phyloP scores from a whole-genome alignment of 1,140 invertebrate genomes.

The Piezodorus guildinii region DNA sequence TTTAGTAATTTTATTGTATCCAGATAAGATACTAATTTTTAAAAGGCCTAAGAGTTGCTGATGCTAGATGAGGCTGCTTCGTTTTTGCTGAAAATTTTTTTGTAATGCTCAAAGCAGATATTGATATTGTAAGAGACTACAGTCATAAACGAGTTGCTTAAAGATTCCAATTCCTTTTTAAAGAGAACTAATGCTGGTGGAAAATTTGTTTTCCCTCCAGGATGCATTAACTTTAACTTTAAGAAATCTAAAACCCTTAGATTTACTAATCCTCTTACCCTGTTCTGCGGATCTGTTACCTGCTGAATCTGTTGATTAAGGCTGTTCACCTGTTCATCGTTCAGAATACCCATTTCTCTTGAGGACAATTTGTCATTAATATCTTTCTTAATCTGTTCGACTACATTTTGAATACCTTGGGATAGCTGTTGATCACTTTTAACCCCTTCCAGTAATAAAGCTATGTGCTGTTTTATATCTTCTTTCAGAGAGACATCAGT shows the following conservation, averaged over 20 bases:
- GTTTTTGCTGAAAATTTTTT: constrained; percentile 10
- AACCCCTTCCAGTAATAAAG: constrained; percentile 9
- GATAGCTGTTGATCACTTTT: not conserved
- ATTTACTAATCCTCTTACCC: not conserved
- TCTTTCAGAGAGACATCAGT: constrained; percentile 7
- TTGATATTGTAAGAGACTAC: constrained; percentile 12
- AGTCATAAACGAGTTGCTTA: constrained; percentile 8
- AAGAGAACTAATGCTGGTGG: constrained; percentile 14
- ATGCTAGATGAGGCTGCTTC: not conserved
- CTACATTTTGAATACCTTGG: constrained; percentile 7
- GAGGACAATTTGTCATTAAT: constrained; percentile 1
- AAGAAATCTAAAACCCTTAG: constrained; percentile 7
- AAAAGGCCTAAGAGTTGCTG: not conserved
- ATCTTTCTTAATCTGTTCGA: constrained; percentile 17
- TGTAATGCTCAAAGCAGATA: constrained; percentile 6
- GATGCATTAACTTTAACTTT: not conserved
- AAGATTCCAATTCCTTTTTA: constrained; percentile 10
- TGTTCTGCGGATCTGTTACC: constrained; percentile 10
- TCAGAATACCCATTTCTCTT: not conserved
- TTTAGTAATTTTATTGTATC: too few relatives aligned
- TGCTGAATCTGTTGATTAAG: not conserved
- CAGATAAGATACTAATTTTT: too few relatives aligned
- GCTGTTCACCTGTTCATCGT: not conserved
- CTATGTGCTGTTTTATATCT: constrained; percentile 10
- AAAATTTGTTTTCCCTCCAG: constrained; percentile 11